These are phyloP conservation scores for Spilarctia lutea DNA, from an alignment of 2,888 invertebrate species.

Conservation along the genomic window DNA sequence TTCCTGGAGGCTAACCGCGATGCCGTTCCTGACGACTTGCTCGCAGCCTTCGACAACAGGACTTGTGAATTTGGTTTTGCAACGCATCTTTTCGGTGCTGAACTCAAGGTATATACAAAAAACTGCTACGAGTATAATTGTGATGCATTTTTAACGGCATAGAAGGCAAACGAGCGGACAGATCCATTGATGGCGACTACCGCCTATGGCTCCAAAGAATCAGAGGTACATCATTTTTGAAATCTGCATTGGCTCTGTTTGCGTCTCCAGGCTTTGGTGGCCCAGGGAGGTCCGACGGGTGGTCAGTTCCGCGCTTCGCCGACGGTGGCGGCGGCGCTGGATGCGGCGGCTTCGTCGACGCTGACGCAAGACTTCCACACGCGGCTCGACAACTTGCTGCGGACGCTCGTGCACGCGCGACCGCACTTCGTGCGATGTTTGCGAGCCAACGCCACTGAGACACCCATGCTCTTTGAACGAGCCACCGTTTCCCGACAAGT, in stretches of 20 bases:
- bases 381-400: slow-evolving; percentile 95
- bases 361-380: slow-evolving; percentile 98
- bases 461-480: slow-evolving; percentile 94
- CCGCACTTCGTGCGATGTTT: slow-evolving; percentile 98
- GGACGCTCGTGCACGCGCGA: slow-evolving; percentile 96
- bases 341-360: slow-evolving; percentile 95
- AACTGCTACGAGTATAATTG: neutral
- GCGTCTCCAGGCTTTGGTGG: slow-evolving; percentile 71
- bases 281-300: slow-evolving; percentile 86
- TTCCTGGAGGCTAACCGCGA: slow-evolving; percentile 97
- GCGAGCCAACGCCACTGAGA: slow-evolving; percentile 94
- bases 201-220: too few species aligned
- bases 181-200: too few species aligned
- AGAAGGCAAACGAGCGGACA: too few species aligned
- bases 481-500: slow-evolving; percentile 93
- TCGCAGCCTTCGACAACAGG: slow-evolving; percentile 96
- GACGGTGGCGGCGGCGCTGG: slow-evolving; percentile 91
- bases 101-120: slow-evolving; percentile 88
- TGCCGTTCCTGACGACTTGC: slow-evolving; percentile 96
- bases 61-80: slow-evolving; percentile 99
- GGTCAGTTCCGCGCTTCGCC: slow-evolving; percentile 95
- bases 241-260: neutral
- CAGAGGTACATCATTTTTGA: neutral
- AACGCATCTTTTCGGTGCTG: slow-evolving; percentile 97
- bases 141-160: too few species aligned